phyloP scores from a whole-genome alignment of 2,797 vertebrate species.

The Acanthiza pusilla region DNA sequence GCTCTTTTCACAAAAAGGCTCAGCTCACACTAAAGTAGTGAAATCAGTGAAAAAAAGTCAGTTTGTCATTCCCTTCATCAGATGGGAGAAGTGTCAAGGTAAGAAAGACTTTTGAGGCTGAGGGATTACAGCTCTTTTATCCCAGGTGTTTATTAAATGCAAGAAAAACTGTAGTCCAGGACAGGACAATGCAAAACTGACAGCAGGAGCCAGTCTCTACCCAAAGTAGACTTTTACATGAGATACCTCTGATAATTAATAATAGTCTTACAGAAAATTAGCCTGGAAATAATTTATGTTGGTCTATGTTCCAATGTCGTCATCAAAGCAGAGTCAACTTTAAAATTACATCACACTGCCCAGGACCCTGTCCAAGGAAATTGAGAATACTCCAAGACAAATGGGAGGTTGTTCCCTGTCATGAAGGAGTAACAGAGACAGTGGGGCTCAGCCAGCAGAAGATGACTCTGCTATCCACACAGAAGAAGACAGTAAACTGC shows the following conservation, averaged over 20 bases:
- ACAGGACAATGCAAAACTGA: not conserved
- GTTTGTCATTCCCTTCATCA: not conserved
- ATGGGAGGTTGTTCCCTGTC: accelerated
- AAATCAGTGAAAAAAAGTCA: not conserved
- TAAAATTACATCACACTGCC: not conserved
- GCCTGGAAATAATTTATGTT: not conserved
- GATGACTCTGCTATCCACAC: not conserved
- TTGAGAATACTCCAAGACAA: not conserved
- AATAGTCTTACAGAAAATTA: not conserved
- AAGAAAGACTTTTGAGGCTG: not conserved
- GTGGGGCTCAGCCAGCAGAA: not conserved
- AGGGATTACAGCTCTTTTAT: not conserved
- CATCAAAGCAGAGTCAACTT: not conserved
- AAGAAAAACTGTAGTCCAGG: not conserved
- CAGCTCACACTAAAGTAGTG: not conserved
- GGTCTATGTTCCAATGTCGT: not conserved
- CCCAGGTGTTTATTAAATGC: not conserved
- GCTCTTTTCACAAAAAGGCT: not conserved
- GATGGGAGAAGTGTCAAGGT: not conserved
- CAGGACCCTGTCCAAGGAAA: not conserved
- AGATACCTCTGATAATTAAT: not conserved
- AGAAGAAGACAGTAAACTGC: not conserved
- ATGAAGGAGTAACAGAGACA: not conserved
- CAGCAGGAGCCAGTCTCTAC: not conserved
- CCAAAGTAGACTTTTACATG: not conserved